phyloP scores from a whole-genome alignment of 37 sponge, comb jelly and placozoan species.

The Petrosia ficiformis region DNA sequence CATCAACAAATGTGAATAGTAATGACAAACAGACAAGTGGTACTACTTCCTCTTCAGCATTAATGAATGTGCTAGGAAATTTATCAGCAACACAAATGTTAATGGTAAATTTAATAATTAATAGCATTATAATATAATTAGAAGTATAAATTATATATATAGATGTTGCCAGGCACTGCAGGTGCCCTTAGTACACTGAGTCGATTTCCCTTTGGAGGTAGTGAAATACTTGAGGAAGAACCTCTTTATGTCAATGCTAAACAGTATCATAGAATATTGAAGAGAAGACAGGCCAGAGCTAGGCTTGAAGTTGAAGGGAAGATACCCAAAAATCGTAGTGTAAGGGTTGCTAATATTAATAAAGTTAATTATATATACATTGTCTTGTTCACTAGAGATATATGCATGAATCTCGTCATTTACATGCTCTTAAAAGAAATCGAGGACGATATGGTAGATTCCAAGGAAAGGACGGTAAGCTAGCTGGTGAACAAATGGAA shows the following conservation, averaged over 20 bases:
- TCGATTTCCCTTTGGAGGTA: conserved; percentile 24
- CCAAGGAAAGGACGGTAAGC: not conserved
- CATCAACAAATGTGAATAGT: not conserved
- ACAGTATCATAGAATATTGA: conserved; percentile 95
- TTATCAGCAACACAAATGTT: conserved; percentile 14
- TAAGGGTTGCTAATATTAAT: conserved; percentile 13
- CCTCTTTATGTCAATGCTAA: conserved; percentile 98
- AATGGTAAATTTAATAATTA: not conserved
- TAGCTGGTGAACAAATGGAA: not conserved
- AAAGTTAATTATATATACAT: not conserved
- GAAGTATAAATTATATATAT: not conserved
- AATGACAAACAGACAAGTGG: not conserved
- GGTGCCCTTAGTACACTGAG: conserved; percentile 21
- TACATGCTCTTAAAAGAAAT: conserved; percentile 77
- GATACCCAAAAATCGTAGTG: conserved; percentile 91
- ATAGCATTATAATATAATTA: not conserved
- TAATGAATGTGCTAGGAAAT: conserved; percentile 14
- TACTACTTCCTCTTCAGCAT: not conserved
- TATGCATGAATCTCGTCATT: conserved; percentile 92
- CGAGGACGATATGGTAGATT: conserved; percentile 89
- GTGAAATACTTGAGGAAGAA: conserved; percentile 81
- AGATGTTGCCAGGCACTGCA: conserved; percentile 45
- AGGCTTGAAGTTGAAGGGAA: conserved; percentile 92
- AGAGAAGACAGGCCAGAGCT: conserved; percentile 89
- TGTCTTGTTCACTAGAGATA: conserved; percentile 71